A percentile compares a stretch with the other conserved stretches of the same genome.
phyloP scores from a whole-genome alignment of 2,888 invertebrate genomes.

The Pristionchus entomophagus region DNA sequence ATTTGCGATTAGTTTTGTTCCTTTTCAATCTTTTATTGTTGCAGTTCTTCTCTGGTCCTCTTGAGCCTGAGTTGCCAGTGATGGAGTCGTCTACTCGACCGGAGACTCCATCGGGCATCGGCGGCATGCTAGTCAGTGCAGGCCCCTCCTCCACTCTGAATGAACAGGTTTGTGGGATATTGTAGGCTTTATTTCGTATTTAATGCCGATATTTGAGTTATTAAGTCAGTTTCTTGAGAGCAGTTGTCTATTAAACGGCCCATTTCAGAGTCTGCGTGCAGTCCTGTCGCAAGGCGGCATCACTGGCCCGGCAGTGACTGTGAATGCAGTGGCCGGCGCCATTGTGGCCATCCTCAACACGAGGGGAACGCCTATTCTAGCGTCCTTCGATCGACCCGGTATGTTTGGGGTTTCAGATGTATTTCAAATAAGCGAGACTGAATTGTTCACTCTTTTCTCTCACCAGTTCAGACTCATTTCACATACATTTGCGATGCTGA shows the following conservation, averaged over 20 bases:
- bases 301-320: background rate
- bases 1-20: background rate
- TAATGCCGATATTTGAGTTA: background rate
- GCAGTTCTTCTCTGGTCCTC: background rate
- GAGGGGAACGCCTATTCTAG: constrained; percentile 4
- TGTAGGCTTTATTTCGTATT: background rate
- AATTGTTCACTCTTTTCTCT: background rate
- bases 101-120: background rate
- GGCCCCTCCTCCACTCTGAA: constrained; percentile 28
- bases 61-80: background rate
- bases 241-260: background rate
- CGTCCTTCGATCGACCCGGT: constrained; percentile 48
- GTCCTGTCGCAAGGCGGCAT: constrained; percentile 5
- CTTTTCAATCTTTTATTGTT: background rate
- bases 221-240: background rate
- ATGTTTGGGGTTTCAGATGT: background rate
- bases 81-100: constrained; percentile 21
- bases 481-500: too few relatives aligned
- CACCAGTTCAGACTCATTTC: background rate
- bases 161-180: constrained; percentile 36
- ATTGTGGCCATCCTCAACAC: constrained; percentile 41
- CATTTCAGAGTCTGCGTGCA: constrained; percentile 10
- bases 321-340: constrained; percentile 27
- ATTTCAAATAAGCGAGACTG: background rate
- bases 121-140: background rate